phyloP scores from a whole-genome alignment of 2,888 invertebrate genomes.

The Rhaphigaster nebulosa region DNA sequence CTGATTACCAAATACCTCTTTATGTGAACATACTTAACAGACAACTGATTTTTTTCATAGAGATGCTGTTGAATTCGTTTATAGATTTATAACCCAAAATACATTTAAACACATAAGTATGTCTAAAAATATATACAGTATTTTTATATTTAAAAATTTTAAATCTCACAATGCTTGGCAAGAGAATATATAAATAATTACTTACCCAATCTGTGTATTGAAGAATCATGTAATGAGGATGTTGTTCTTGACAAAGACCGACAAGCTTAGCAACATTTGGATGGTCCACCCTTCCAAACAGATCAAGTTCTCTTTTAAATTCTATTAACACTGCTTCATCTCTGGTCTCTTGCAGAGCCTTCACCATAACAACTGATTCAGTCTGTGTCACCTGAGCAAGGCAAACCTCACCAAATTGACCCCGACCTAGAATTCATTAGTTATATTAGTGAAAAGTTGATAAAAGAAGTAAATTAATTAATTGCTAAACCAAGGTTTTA shows the following conservation, averaged over 20 bases:
- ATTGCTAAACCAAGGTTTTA: too few relatives aligned
- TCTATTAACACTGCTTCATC: conserved; percentile 85
- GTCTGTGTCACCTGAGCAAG: conserved; percentile 76
- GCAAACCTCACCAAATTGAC: conserved; percentile 93
- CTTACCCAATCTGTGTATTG: conserved; percentile 95
- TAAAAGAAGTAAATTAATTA: conserved; percentile 7
- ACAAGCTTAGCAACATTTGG: conserved; percentile 83
- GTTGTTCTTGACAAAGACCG: conserved; percentile 85
- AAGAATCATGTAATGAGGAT: conserved; percentile 89
- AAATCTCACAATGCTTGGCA: background rate
- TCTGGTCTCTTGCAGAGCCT: conserved; percentile 81
- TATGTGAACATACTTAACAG: too few relatives aligned
- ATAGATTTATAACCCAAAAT: too few relatives aligned
- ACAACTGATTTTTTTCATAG: too few relatives aligned
- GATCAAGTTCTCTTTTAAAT: conserved; percentile 89
- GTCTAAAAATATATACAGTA: background rate
- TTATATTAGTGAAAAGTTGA: conserved; percentile 38
- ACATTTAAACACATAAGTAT: too few relatives aligned
- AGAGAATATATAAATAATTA: background rate
- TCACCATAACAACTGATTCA: conserved; percentile 77
- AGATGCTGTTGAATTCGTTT: too few relatives aligned
- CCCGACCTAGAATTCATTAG: conserved; percentile 76
- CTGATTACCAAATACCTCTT: background rate
- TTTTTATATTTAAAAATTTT: background rate
- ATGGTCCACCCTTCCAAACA: conserved; percentile 87